A percentile compares a stretch with the other conserved stretches of the same genome.
Conservation (phyloP, 1,140 invertebrate species). For the Trichogramma pretiosum region DNA sequence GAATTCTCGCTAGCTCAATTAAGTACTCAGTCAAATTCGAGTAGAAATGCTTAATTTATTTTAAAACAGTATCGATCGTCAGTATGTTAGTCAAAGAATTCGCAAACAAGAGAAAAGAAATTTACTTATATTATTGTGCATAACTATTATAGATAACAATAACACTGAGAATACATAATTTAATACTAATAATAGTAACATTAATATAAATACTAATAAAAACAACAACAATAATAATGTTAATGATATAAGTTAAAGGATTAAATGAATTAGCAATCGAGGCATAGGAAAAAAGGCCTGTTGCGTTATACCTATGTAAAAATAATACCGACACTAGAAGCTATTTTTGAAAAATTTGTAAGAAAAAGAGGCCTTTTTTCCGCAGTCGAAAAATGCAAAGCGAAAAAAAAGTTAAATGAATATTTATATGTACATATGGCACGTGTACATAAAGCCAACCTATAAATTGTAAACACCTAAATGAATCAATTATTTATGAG, state of each 20-base stretch:
- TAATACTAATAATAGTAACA: conserved; percentile 4
- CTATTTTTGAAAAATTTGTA: conserved; percentile 25
- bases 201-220: too few species aligned
- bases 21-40: conserved; percentile 23
- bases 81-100: conserved; percentile 31
- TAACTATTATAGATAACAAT: conserved; percentile 2
- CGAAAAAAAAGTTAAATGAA: conserved; percentile 28
- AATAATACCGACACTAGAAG: conserved; percentile 24
- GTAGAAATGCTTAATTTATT: conserved; percentile 31
- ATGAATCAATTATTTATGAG: conserved; percentile 18
- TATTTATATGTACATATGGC: conserved; percentile 27
- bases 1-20: too few species aligned
- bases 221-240: too few species aligned
- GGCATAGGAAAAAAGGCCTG: conserved; percentile 1
- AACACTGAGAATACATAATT: conserved; percentile 1
- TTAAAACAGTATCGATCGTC: conserved; percentile 43
- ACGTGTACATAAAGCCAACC: conserved; percentile 31
- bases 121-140: neutral
- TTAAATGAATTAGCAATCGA: neutral
- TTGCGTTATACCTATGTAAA: conserved; percentile 12
- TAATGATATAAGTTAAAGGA: conserved; percentile 1
- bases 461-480: conserved; percentile 5
- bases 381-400: conserved; percentile 25
- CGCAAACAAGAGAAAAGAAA: conserved; percentile 18
- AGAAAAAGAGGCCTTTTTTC: conserved; percentile 5